Evolutionary conservation across 2,888 invertebrate genomes (phyloP).

Genomic region (Artemia sinica): DNA sequence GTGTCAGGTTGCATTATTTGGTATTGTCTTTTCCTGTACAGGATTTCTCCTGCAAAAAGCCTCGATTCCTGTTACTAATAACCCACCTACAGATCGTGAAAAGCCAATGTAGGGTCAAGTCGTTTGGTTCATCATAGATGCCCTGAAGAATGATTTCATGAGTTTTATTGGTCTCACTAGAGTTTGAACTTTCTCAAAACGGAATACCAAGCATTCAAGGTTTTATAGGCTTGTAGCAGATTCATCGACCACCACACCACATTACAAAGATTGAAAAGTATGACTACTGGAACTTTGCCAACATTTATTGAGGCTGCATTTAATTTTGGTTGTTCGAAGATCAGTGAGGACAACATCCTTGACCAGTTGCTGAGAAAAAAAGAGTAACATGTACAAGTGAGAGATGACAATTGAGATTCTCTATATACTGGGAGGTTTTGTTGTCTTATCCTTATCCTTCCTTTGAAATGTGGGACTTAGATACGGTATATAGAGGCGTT

Average conservation of each 20-base stretch:
- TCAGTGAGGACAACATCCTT: constrained; percentile 83
- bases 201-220: too few species aligned
- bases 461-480: constrained; percentile 88
- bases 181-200: too few species aligned
- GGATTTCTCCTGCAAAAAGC: too few species aligned
- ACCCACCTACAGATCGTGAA: too few species aligned
- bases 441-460: constrained; percentile 71
- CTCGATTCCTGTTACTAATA: too few species aligned
- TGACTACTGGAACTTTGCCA: constrained; percentile 88
- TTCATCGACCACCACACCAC: constrained; percentile 49
- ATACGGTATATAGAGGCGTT: constrained; percentile 73
- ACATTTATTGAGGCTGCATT: constrained; percentile 91
- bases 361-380: constrained; percentile 44
- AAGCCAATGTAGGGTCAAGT: too few species aligned
- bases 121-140: too few species aligned
- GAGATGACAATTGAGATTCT: constrained; percentile 88
- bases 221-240: too few species aligned
- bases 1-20: too few species aligned
- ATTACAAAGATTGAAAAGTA: constrained; percentile 75
- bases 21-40: too few species aligned
- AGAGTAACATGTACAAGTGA: constrained; percentile 50
- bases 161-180: too few species aligned
- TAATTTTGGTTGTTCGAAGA: constrained; percentile 81
- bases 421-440: constrained; percentile 59
- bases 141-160: too few species aligned